A percentile compares a stretch with the other conserved stretches of the same genome.
Conservation (phyloP, 2,797 vertebrate genomes). For the Heliangelus exortis region DNA sequence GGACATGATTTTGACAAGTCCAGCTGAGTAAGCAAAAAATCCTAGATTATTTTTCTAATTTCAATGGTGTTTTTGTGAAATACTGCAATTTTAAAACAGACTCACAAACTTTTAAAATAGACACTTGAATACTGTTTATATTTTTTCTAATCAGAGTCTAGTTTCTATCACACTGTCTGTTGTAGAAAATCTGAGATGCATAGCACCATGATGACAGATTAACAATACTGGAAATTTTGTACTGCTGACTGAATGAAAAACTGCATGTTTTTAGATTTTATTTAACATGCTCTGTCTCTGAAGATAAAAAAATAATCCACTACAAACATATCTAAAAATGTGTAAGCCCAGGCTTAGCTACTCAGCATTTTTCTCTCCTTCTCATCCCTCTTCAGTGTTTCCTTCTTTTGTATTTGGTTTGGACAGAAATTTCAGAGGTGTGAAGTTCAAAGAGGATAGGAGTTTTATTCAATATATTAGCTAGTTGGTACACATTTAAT, state of each 20-base stretch:
- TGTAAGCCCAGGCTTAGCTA: not conserved
- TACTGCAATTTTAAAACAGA: not conserved
- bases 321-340: not conserved
- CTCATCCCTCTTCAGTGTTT: not conserved
- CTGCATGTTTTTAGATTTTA: not conserved
- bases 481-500: not conserved
- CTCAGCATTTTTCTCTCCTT: not conserved
- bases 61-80: not conserved
- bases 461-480: not conserved
- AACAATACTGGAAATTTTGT: not conserved
- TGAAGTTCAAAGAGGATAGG: not conserved
- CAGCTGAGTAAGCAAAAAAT: not conserved
- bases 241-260: not conserved
- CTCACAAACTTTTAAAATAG: not conserved
- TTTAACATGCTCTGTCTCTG: not conserved
- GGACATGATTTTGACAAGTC: not conserved
- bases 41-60: not conserved
- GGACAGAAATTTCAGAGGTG: not conserved
- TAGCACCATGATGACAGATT: not conserved
- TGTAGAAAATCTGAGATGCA: not conserved
- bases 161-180: not conserved
- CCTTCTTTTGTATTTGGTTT: not conserved
- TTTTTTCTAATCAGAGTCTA: not conserved
- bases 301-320: not conserved
- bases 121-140: not conserved